These are phyloP conservation scores for Drosophila novamexicana DNA, from an alignment of 1,140 invertebrate species.

Conservation along the genomic window DNA sequence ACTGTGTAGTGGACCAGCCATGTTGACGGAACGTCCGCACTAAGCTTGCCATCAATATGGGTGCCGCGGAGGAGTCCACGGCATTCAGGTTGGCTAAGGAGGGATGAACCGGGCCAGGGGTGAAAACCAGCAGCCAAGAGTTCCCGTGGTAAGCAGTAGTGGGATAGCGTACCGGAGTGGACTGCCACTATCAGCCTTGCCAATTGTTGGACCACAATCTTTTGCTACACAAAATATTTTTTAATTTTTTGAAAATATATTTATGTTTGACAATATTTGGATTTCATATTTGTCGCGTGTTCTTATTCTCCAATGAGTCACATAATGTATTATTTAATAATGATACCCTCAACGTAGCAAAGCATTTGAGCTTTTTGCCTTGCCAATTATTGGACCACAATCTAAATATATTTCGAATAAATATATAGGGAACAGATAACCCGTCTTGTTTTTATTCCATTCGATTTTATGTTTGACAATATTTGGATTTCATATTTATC, in stretches of 20 bases:
- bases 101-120: constrained; percentile 97
- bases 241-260: not conserved
- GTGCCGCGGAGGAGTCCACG: constrained; percentile 90
- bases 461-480: too few relatives aligned
- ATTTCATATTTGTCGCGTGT: too few relatives aligned
- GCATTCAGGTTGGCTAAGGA: constrained; percentile 96
- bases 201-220: constrained; percentile 93
- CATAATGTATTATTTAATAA: not conserved
- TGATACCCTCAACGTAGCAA: not conserved
- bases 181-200: constrained; percentile 91
- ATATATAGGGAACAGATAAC: too few relatives aligned
- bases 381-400: not conserved
- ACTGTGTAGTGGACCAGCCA: constrained; percentile 88
- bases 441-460: too few relatives aligned
- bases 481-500: too few relatives aligned
- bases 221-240: constrained; percentile 66
- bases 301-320: too few relatives aligned
- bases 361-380: not conserved
- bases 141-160: constrained; percentile 98
- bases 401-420: too few relatives aligned
- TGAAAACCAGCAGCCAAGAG: constrained; percentile 98
- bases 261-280: too few relatives aligned
- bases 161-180: constrained; percentile 98
- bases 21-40: constrained; percentile 94
- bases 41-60: constrained; percentile 98